These are phyloP conservation scores for Drosophila bocki DNA, from an alignment of 1,140 invertebrate genomes.

Conservation along the genomic window DNA sequence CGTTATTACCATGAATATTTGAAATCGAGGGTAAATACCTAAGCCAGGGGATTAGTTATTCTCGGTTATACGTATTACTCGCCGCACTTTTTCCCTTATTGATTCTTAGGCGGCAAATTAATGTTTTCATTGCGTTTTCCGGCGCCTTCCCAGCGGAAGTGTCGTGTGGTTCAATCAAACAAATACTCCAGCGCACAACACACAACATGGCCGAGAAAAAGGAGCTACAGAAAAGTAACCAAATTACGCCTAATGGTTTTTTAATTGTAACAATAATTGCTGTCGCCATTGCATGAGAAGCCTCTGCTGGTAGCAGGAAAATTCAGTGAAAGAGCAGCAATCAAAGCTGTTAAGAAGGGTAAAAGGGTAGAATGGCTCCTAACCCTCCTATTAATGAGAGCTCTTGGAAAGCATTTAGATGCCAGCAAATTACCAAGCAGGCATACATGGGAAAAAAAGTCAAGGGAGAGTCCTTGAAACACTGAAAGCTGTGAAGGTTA, in stretches of 20 bases:
- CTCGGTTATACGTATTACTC: background rate
- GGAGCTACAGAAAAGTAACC: slow-evolving; percentile 31
- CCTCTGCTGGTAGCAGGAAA: slow-evolving; percentile 11
- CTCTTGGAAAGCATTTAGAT: slow-evolving; percentile 63
- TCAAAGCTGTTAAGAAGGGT: slow-evolving; percentile 29
- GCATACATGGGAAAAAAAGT: slow-evolving; percentile 11
- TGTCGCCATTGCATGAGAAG: slow-evolving; percentile 68
- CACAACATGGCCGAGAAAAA: slow-evolving; percentile 19
- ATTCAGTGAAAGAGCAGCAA: slow-evolving; percentile 26
- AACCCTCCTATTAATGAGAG: slow-evolving; percentile 65
- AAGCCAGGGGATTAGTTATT: slow-evolving; percentile 39
- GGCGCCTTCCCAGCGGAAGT: slow-evolving; percentile 50
- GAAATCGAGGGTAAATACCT: slow-evolving; percentile 55
- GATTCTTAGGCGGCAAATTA: slow-evolving; percentile 62
- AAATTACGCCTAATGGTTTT: slow-evolving; percentile 84
- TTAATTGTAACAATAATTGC: slow-evolving; percentile 85
- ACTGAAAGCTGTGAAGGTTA: slow-evolving; percentile 1
- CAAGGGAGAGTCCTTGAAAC: slow-evolving; percentile 4
- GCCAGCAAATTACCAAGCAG: slow-evolving; percentile 64
- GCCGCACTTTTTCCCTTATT: slow-evolving; percentile 42
- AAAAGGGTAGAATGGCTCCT: slow-evolving; percentile 7
- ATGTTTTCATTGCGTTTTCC: slow-evolving; percentile 79
- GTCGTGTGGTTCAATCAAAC: slow-evolving; percentile 58
- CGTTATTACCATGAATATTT: slow-evolving; percentile 68
- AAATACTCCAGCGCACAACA: slow-evolving; percentile 20